Evolutionary conservation across 2,113 vertebrate species (phyloP).

Genomic region (Nothobranchius furzeri): DNA sequence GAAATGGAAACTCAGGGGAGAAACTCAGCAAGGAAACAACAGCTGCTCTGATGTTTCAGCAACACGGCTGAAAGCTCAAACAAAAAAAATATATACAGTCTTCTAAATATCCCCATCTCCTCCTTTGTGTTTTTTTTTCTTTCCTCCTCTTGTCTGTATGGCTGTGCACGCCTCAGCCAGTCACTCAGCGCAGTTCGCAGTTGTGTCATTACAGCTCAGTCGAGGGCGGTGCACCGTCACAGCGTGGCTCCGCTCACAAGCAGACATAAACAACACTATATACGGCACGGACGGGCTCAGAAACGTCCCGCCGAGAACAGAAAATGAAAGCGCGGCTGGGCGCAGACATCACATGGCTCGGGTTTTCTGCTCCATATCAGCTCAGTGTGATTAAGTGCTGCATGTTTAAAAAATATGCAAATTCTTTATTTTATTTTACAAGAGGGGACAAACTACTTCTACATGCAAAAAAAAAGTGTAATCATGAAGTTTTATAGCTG

Average conservation of each 20-base stretch:
- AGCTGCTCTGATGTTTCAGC: slow-evolving; percentile 5
- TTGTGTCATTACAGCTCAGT: slow-evolving; percentile 30
- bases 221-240: slow-evolving; percentile 14
- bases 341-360: not conserved
- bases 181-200: slow-evolving; percentile 16
- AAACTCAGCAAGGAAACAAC: slow-evolving; percentile 22
- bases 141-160: slow-evolving; percentile 20
- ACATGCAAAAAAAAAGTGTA: slow-evolving; percentile 18
- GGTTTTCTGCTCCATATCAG: not conserved
- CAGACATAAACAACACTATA: slow-evolving; percentile 6
- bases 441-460: not conserved
- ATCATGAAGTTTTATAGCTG: slow-evolving; percentile 14
- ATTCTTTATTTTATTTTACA: slow-evolving; percentile 4
- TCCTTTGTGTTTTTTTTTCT: not conserved
- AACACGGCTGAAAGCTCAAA: slow-evolving; percentile 19
- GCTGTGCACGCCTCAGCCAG: slow-evolving; percentile 16
- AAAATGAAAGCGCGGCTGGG: slow-evolving; percentile 26
- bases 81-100: slow-evolving; percentile 11
- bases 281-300: not conserved
- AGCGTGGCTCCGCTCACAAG: slow-evolving; percentile 4
- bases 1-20: slow-evolving; percentile 16
- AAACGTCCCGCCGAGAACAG: slow-evolving; percentile 15
- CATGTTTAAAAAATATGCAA: not conserved
- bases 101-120: slow-evolving; percentile 35
- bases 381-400: slow-evolving; percentile 10